phyloP scores from a whole-genome alignment of 2,888 invertebrate genomes.

The Thereva nobilitata region DNA sequence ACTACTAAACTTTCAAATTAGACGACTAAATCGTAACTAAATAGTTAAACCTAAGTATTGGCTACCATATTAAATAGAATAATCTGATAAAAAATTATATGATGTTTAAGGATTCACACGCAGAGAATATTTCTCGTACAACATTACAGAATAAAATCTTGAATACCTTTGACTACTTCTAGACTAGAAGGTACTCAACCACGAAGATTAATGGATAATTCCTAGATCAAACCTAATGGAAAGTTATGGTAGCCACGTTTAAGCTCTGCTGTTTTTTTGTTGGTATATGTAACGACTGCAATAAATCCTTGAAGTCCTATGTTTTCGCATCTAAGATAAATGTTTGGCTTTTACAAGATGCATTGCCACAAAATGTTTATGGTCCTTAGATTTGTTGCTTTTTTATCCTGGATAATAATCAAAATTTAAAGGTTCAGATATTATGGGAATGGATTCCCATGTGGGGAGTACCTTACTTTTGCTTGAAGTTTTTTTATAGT shows the following conservation, averaged over 20 bases:
- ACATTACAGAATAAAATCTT: too few relatives aligned
- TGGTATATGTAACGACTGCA: slow-evolving; percentile 20
- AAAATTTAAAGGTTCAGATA: slow-evolving; percentile 6
- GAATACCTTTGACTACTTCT: too few relatives aligned
- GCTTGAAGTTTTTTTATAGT: too few relatives aligned
- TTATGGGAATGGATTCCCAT: slow-evolving; percentile 5
- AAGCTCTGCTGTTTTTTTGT: slow-evolving; percentile 17
- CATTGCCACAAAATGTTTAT: slow-evolving; percentile 26
- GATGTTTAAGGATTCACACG: too few relatives aligned
- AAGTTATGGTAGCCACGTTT: slow-evolving; percentile 37
- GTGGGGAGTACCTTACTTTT: background rate
- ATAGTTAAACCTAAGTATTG: too few relatives aligned
- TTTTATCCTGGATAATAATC: slow-evolving; percentile 20
- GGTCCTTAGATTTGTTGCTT: slow-evolving; percentile 22
- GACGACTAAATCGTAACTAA: too few relatives aligned
- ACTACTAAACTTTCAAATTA: too few relatives aligned
- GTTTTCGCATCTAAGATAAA: slow-evolving; percentile 23
- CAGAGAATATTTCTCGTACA: too few relatives aligned
- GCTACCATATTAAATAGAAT: too few relatives aligned
- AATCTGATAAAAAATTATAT: too few relatives aligned
- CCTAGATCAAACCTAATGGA: slow-evolving; percentile 38
- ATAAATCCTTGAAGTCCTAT: slow-evolving; percentile 20
- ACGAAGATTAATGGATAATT: slow-evolving; percentile 38
- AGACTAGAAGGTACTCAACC: too few relatives aligned
- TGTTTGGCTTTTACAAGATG: slow-evolving; percentile 29